Percentiles rank a stretch among this genome's conserved stretches.
Conservation (phyloP, 2,888 invertebrate species). For the Pheosia tremula region DNA sequence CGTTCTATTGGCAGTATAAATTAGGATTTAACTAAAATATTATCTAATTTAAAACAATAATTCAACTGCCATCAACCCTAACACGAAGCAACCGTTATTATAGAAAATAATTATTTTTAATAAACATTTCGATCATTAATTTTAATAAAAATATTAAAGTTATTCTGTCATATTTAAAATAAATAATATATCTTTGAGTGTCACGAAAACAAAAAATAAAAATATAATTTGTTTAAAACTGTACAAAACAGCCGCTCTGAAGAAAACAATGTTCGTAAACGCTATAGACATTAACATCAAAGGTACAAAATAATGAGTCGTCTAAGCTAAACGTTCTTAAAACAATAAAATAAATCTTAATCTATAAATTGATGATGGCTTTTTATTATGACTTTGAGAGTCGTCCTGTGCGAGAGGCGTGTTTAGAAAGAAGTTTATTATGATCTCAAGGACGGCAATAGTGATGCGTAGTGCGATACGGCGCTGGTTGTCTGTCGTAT, state of each 20-base stretch:
- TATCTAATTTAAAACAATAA: constrained; percentile 59
- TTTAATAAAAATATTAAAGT: constrained; percentile 67
- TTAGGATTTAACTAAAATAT: constrained; percentile 59
- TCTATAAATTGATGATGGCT: constrained; percentile 76
- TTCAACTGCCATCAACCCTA: constrained; percentile 69
- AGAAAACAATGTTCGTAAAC: constrained; percentile 59
- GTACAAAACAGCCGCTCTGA: constrained; percentile 70
- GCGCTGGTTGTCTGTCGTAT: constrained; percentile 76
- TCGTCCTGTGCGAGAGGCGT: constrained; percentile 57
- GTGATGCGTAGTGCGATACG: constrained; percentile 76
- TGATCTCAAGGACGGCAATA: constrained; percentile 76
- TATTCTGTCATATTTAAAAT: constrained; percentile 62
- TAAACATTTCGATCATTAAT: constrained; percentile 67
- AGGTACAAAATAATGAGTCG: constrained; percentile 76
- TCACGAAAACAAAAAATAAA: constrained; percentile 64
- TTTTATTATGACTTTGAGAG: constrained; percentile 73
- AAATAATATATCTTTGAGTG: constrained; percentile 70
- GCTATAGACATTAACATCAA: constrained; percentile 68
- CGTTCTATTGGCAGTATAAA: constrained; percentile 72
- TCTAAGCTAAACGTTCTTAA: constrained; percentile 73
- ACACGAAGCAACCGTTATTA: constrained; percentile 62
- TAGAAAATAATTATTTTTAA: constrained; percentile 59
- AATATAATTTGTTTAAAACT: constrained; percentile 73
- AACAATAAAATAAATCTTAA: constrained; percentile 69
- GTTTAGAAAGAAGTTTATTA: constrained; percentile 45